These are phyloP conservation scores for Limenitis camilla DNA, from an alignment of 2,888 invertebrate species.

Conservation along the genomic window DNA sequence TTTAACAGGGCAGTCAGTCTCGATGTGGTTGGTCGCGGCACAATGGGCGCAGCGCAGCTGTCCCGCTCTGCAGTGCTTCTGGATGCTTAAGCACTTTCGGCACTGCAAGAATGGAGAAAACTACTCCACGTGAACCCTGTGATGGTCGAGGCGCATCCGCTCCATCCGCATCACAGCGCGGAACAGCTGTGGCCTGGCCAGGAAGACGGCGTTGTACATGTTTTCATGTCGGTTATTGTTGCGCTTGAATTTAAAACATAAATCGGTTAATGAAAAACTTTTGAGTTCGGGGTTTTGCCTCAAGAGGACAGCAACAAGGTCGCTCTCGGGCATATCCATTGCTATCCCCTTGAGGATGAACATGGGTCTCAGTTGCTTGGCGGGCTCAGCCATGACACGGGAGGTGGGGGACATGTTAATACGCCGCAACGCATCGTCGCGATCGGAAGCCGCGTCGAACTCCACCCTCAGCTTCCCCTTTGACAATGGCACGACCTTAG, in stretches of 20 bases:
- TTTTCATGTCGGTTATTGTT: constrained; percentile 4
- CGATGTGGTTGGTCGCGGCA: not conserved
- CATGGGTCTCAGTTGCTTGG: constrained; percentile 12
- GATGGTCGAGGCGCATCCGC: too few species aligned
- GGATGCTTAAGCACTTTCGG: constrained; percentile 5
- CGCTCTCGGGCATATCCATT: not conserved
- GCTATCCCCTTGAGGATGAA: too few species aligned
- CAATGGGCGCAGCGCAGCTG: constrained; percentile 18
- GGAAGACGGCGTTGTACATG: constrained; percentile 16
- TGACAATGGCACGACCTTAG: too few species aligned
- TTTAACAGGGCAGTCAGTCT: constrained; percentile 9
- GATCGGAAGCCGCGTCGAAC: not conserved
- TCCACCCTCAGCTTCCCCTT: not conserved
- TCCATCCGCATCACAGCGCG: not conserved
- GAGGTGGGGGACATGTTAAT: too few species aligned
- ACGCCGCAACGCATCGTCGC: constrained; percentile 2
- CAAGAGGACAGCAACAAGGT: not conserved
- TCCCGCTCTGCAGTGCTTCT: constrained; percentile 4
- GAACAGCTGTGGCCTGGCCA: constrained; percentile 4
- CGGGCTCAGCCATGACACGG: too few species aligned
- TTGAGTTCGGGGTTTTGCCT: not conserved
- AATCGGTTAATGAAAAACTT: not conserved
- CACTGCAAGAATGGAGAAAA: constrained; percentile 10
- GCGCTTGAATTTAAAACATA: not conserved
- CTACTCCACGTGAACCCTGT: constrained; percentile 13